Evolutionary conservation across 2,113 vertebrate genomes (phyloP).

Genomic region (Cynoglossus semilaevis): DNA sequence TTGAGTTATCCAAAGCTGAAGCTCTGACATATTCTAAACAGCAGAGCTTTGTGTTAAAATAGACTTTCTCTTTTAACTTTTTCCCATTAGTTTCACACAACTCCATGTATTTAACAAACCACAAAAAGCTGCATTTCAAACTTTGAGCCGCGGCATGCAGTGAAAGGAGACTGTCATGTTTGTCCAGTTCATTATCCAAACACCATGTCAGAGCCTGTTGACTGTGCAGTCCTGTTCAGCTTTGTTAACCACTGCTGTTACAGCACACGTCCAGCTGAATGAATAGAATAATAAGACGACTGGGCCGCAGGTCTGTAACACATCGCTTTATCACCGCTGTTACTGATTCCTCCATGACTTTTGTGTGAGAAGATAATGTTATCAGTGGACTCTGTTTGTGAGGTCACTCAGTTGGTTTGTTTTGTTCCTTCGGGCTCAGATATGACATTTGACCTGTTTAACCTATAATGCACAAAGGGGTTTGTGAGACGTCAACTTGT

Average conservation of each 20-base stretch:
- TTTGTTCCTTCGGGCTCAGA: conserved; percentile 28
- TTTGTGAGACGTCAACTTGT: conserved; percentile 17
- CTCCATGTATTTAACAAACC: background rate
- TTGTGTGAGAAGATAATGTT: conserved; percentile 29
- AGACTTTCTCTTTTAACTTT: too few species aligned
- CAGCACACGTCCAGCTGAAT: conserved; percentile 26
- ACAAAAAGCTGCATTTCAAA: background rate
- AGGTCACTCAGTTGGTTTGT: conserved; percentile 23
- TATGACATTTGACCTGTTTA: conserved; percentile 36
- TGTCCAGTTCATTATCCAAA: conserved; percentile 21
- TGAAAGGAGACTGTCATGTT: conserved; percentile 9
- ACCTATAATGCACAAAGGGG: conserved; percentile 3
- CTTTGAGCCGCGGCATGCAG: background rate
- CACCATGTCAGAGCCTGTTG: background rate
- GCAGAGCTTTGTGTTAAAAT: too few species aligned
- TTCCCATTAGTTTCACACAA: background rate
- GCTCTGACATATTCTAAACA: too few species aligned
- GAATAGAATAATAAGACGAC: conserved; percentile 13
- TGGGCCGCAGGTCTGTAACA: conserved; percentile 11
- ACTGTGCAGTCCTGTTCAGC: conserved; percentile 13
- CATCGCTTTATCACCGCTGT: conserved; percentile 14
- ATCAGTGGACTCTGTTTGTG: conserved; percentile 10
- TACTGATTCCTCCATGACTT: conserved; percentile 18
- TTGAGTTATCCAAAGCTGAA: too few species aligned
- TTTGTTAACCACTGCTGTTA: conserved; percentile 11